Base-by-base conservation (phyloP, 2,888 invertebrate genomes). In the Sepiola atlantica region DNA sequence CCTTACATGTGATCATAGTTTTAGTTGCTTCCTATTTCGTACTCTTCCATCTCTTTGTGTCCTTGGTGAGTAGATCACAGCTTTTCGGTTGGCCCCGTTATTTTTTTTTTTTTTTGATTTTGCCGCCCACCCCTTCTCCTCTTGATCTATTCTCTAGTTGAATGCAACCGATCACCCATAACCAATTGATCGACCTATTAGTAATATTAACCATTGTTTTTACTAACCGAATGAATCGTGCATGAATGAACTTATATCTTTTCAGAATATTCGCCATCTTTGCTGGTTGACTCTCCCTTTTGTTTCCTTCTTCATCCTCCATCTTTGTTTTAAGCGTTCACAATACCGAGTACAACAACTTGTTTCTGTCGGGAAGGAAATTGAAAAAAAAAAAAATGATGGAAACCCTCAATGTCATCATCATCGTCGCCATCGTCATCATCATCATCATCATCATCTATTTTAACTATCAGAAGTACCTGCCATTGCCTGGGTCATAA, bases 31-130 rank as follows among this genome's bases (percentile, higher is more conserved):
- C 96, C 57, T 97, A 97, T 95, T 97, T 97, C 95, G 95, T 96
- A 94, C 94, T 96, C 94, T 97, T 96, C 95, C 97, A 97, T 95
- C 96, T 96, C 94, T 96, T 97, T 96, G 96, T 96, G 14, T 96
- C 95, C 91, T 95, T 96, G 96, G 96, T 96, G 96, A 96, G 96
- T 96, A 95, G 94, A 54, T 90, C n/a, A 92, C 92, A 90, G 94
- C 35, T 90, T 94, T 94, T 94, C 54, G 61, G 35, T 93, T 93
- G 55, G 35, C 45, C 35, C 54, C 61, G 8, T 21, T 61, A 21
- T 61, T 77, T n/a, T 90, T 92, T n/a, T 92, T 92, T 20, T 14
- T 92, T 92, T 54, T 92, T 35, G 21, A 24, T 32, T 24, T 21
- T 35, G 14, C 91, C 24, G 8, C 35, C 35, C 20, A 16, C 12